Conservation (phyloP, 92 coral and sea anemone genomes). For the Desmophyllum pertusum region DNA sequence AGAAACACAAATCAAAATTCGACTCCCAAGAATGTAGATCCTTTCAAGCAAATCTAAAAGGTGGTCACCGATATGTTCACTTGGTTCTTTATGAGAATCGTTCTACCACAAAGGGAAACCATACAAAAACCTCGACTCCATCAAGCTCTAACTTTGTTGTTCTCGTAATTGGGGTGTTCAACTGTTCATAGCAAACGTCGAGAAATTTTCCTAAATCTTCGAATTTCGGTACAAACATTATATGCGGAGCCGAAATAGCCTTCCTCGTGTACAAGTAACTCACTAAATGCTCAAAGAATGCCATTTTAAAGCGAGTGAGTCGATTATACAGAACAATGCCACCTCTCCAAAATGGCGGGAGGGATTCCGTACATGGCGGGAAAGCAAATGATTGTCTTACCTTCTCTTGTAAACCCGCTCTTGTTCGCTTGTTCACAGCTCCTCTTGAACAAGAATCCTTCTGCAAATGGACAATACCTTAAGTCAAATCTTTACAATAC, state of each 20-base stretch:
- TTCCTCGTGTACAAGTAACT: not conserved
- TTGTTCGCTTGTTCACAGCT: conserved; percentile 49
- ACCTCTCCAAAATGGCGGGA: conserved; percentile 68
- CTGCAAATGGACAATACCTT: conserved; percentile 36
- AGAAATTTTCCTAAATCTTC: not conserved
- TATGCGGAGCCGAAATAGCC: not conserved
- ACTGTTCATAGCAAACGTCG: not conserved
- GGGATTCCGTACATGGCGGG: conserved; percentile 62
- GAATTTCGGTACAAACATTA: not conserved
- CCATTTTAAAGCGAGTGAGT: not conserved
- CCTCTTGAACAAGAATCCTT: conserved; percentile 51
- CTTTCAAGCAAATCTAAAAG: not conserved
- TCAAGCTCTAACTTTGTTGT: not conserved
- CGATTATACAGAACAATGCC: conserved; percentile 24
- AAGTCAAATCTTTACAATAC: not conserved
- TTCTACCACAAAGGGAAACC: not conserved
- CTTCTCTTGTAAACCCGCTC: conserved; percentile 58
- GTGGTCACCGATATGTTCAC: not conserved
- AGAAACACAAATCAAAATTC: not conserved
- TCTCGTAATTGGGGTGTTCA: not conserved
- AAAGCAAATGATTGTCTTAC: conserved; percentile 52
- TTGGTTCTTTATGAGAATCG: not conserved
- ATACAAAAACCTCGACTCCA: not conserved
- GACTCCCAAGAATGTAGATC: not conserved
- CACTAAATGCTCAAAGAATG: not conserved